These are phyloP conservation scores for Porphyrio hochstetteri DNA, from an alignment of 2,113 vertebrate species.

Conservation along the genomic window DNA sequence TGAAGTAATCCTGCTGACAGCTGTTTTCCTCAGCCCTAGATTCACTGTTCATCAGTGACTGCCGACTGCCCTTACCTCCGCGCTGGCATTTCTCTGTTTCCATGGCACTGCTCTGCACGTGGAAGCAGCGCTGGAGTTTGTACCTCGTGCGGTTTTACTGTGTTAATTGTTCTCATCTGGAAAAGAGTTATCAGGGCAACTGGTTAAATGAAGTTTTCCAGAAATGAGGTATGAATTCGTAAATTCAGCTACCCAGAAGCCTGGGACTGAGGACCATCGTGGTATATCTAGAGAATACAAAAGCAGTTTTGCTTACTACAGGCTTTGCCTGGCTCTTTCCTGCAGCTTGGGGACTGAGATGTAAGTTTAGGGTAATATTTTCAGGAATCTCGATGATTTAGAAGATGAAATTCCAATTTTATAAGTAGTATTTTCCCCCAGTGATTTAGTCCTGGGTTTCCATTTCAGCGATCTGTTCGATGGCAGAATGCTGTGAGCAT, in stretches of 20 bases:
- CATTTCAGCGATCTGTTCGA: background rate
- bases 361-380: background rate
- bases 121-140: slow-evolving; percentile 29
- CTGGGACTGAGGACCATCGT: background rate
- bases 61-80: background rate
- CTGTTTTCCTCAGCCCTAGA: slow-evolving; percentile 48
- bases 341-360: background rate
- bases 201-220: slow-evolving; percentile 29
- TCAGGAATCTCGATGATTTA: background rate
- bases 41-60: slow-evolving; percentile 54
- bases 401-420: background rate
- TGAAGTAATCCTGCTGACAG: slow-evolving; percentile 61
- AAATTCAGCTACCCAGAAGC: background rate
- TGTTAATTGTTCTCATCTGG: slow-evolving; percentile 53
- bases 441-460: background rate
- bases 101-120: slow-evolving; percentile 68
- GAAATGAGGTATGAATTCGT: slow-evolving; percentile 10
- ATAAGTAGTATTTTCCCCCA: background rate
- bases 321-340: background rate
- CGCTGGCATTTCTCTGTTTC: slow-evolving; percentile 59
- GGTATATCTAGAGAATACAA: background rate
- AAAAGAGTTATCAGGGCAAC: slow-evolving; percentile 26
- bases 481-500: background rate
- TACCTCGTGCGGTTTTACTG: slow-evolving; percentile 13
- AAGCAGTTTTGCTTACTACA: background rate